These are phyloP conservation scores for Tetrax tetrax DNA, from an alignment of 2,113 vertebrate genomes.

Conservation along the genomic window DNA sequence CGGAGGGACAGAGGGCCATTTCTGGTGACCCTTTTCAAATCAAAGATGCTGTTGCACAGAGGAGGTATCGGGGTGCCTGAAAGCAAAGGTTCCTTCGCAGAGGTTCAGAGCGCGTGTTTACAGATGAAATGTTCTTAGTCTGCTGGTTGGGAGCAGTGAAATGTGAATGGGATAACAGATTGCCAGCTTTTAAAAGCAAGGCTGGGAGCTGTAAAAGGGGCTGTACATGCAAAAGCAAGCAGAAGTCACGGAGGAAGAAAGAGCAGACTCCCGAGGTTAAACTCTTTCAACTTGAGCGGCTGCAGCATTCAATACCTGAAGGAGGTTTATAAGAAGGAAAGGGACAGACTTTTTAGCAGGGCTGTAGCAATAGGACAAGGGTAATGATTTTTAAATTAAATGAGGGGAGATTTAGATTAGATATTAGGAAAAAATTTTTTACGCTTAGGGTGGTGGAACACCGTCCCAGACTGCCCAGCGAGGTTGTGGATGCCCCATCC, in stretches of 20 bases:
- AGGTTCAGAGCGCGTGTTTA: not conserved
- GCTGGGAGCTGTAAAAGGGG: not conserved
- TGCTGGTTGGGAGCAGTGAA: not conserved
- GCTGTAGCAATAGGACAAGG: not conserved
- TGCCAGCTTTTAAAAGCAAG: not conserved
- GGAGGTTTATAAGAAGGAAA: not conserved
- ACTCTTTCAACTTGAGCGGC: not conserved
- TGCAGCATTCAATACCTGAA: not conserved
- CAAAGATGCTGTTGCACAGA: not conserved
- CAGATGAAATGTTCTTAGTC: not conserved
- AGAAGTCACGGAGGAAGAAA: not conserved
- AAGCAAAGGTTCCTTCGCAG: not conserved
- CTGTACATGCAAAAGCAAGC: not conserved
- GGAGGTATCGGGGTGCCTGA: not conserved
- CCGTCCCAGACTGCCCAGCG: not conserved
- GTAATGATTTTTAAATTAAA: not conserved
- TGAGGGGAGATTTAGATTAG: not conserved
- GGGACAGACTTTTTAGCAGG: not conserved
- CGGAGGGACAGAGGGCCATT: not conserved
- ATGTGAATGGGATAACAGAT: not conserved
- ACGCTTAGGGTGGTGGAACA: rapidly evolving
- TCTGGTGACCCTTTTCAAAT: not conserved
- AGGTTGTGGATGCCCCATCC: not conserved
- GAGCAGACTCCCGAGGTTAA: not conserved
- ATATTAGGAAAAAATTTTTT: not conserved